phyloP scores from a whole-genome alignment of 2,797 vertebrate genomes.

The Podargus strigoides region DNA sequence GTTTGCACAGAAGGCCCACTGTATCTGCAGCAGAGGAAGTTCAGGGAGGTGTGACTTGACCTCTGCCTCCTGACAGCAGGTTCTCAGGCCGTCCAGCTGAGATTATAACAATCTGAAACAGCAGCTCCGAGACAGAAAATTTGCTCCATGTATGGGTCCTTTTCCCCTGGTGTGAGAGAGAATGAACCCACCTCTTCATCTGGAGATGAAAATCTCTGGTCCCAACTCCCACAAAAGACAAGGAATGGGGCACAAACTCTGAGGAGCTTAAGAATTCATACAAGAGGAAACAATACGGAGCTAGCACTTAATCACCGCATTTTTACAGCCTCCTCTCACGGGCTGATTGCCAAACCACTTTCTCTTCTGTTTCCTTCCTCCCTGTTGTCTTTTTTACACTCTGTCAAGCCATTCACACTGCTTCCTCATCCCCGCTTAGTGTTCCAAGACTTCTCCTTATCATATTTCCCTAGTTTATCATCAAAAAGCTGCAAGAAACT shows the following conservation, averaged over 20 bases:
- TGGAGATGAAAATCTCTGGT: background rate
- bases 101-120: background rate
- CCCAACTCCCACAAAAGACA: background rate
- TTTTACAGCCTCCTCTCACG: background rate
- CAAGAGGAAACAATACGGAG: background rate
- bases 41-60: background rate
- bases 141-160: background rate
- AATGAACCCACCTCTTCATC: background rate
- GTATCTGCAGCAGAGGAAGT: background rate
- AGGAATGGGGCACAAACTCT: background rate
- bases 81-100: background rate
- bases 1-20: background rate
- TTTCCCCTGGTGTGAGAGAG: background rate
- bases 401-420: background rate
- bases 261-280: background rate
- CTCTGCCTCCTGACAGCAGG: background rate
- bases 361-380: conserved; percentile 19
- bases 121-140: background rate
- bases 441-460: background rate
- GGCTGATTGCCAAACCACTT: conserved; percentile 8
- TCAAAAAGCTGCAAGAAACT: background rate
- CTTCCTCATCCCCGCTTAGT: background rate
- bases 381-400: background rate
- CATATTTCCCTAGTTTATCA: background rate
- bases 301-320: background rate